Evolutionary conservation across 2,888 invertebrate genomes (phyloP).

Genomic region (Amblyteles armatorius): DNA sequence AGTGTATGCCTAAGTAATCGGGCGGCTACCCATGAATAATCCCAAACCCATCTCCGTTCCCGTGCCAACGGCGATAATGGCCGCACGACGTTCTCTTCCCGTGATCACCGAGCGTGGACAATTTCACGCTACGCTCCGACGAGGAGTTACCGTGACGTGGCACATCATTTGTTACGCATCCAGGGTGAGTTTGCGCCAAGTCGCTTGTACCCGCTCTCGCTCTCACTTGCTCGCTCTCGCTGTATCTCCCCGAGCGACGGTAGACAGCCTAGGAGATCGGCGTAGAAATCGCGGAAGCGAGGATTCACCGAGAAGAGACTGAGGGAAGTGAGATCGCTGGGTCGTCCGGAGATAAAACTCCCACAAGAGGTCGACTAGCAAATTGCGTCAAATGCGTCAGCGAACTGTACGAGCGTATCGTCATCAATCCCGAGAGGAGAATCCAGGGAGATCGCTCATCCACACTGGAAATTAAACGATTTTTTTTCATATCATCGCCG

Average conservation of each 20-base stretch:
- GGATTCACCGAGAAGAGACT: neutral
- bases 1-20: neutral
- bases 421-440: slow-evolving; percentile 51
- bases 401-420: slow-evolving; percentile 40
- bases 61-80: slow-evolving; percentile 65
- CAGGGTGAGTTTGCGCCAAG: slow-evolving; percentile 60
- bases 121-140: slow-evolving; percentile 71
- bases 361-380: slow-evolving; percentile 22
- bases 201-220: slow-evolving; percentile 38
- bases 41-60: slow-evolving; percentile 50
- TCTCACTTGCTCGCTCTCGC: slow-evolving; percentile 12
- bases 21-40: slow-evolving; percentile 55
- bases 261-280: slow-evolving; percentile 28
- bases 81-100: slow-evolving; percentile 62
- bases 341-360: slow-evolving; percentile 21
- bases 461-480: slow-evolving; percentile 38
- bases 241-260: neutral
- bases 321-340: slow-evolving; percentile 28
- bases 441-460: slow-evolving; percentile 18
- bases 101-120: slow-evolving; percentile 73
- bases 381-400: slow-evolving; percentile 50
- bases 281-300: slow-evolving; percentile 28
- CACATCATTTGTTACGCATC: slow-evolving; percentile 73
- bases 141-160: slow-evolving; percentile 69
- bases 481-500: slow-evolving; percentile 5